These are phyloP conservation scores for Aldabrachelys gigantea DNA, from an alignment of 2,113 vertebrate genomes.

Conservation along the genomic window DNA sequence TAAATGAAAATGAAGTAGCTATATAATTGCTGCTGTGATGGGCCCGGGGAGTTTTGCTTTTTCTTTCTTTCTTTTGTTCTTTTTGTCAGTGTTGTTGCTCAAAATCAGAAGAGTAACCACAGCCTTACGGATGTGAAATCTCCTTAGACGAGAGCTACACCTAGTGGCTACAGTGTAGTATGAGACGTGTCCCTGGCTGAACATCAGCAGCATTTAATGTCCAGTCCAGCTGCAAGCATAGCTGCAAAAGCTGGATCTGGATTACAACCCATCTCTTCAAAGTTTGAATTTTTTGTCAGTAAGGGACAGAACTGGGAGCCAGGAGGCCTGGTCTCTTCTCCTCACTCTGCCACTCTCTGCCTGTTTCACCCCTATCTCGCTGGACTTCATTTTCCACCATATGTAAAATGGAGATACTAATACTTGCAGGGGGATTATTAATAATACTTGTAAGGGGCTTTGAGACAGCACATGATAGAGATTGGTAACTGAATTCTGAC, in stretches of 20 bases:
- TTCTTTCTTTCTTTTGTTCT: background rate
- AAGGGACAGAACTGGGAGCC: background rate
- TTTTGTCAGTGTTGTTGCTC: background rate
- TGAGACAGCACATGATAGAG: background rate
- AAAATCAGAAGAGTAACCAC: background rate
- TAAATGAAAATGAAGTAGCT: background rate
- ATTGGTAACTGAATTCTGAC: background rate
- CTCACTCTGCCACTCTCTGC: background rate
- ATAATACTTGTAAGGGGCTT: background rate
- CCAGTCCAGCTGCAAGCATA: background rate
- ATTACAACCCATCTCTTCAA: background rate
- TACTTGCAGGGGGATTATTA: background rate
- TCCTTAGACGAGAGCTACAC: constrained; percentile 14
- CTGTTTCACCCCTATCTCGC: background rate
- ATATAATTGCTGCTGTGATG: background rate
- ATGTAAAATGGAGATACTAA: background rate
- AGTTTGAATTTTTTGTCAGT: background rate
- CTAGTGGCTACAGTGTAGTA: background rate
- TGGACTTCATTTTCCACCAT: background rate
- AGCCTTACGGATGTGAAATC: background rate
- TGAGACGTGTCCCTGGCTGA: background rate
- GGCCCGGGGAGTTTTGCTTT: rapidly evolving
- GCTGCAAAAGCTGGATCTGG: too few relatives aligned
- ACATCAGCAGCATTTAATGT: background rate
- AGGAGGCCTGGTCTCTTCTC: background rate